Base-by-base conservation (phyloP, 2,113 vertebrate genomes). In the Ictalurus punctatus region DNA sequence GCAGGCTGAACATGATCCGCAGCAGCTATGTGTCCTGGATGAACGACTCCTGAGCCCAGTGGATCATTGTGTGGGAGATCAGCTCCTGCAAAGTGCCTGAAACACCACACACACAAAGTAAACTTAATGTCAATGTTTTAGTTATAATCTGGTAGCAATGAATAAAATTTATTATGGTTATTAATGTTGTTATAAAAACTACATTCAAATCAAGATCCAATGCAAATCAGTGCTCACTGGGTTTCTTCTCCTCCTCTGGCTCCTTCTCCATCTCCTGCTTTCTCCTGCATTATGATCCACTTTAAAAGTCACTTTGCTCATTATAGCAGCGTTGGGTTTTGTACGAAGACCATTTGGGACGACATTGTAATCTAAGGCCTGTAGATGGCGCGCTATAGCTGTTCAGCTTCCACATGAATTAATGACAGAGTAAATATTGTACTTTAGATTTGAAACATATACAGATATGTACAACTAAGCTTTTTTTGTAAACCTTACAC, bases 1-100 rank as follows among this genome's bases (percentile, higher is more conserved):
- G 96, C 25, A 99, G 96, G 93, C 97, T 97, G 94, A 99, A 99
- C 98, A 99, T 99, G 91, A 98, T 96, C 0, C 98, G 94, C 1
- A 99, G 98, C 63, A 99, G 95, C 90, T 98, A 98, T 0, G 98
- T 98, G 92, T 97, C 98, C 95, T 99, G 98, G 91, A 99, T 97
- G 44, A 98, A 99, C 0, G 98, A 96, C 34, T 99, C 98, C 89
- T 98, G 97, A 0, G 98, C 98, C 98, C 98, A 99, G 74, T 97
- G 97, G 87, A 99, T 98, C 96, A 97, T 97, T 0, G 97, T 98
- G 83, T 99, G 97, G 0, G 98, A 99, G 93, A 99, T 97, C 65
- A 99, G 94, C 92, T 98, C 97, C 94, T 98, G 98, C 2, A 99
- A 92, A 0, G 97, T 97, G 85, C 94, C 97, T 97, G 90, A 61